Evolutionary conservation across 2,797 vertebrate species (phyloP), one percentile per base, ranked within the genome.

Genomic region (Setipinna tenuifilis): DNA sequence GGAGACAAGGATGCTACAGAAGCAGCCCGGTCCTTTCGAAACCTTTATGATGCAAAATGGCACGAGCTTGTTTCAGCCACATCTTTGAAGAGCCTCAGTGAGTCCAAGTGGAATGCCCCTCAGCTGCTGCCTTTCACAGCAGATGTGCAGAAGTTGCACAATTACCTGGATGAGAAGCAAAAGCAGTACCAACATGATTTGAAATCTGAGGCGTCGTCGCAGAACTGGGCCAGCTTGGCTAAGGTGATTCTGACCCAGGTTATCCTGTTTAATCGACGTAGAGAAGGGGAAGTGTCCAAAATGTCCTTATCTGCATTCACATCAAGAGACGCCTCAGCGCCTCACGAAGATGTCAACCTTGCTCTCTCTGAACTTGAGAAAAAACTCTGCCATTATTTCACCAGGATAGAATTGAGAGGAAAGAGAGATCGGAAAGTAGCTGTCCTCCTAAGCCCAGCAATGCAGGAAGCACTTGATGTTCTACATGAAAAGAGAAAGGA

Each of bases 321-420:
- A 23, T 62, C 61, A 62, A 62, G 61, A 62, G 61, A 62, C n/a
- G 25, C 21, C 23, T 62, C 61, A 62, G 61, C 21, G 25, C 61
- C 61, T 62, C 61, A 62, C 19, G n/a, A 62, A 25, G 61, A 62
- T 23, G 23, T 28, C n/a, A 65, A 65, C 62, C 62, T 65, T 11
- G 62, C 9, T 65, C 62, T 65, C 62, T 65, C 62, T 65, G 62
- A 65, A n/a, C 62, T 65, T 10, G 62, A 65, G 23, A 65, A 65
- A 65, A 65, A 65, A 23, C 62, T 65, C 62, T 28, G 62, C n/a
- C 62, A 65, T 28, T 3, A 65, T 28, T 65, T 65, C 62, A 65
- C 62, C 7, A 25, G 83, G 48, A 21, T 84, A 62, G 84, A 82
- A 58, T 16, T 85, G 21, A 82, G 58, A 68, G 84, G 84, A 82